These are phyloP conservation scores for Eupeodes corollae DNA, from an alignment of 1,140 invertebrate genomes.

Conservation along the genomic window DNA sequence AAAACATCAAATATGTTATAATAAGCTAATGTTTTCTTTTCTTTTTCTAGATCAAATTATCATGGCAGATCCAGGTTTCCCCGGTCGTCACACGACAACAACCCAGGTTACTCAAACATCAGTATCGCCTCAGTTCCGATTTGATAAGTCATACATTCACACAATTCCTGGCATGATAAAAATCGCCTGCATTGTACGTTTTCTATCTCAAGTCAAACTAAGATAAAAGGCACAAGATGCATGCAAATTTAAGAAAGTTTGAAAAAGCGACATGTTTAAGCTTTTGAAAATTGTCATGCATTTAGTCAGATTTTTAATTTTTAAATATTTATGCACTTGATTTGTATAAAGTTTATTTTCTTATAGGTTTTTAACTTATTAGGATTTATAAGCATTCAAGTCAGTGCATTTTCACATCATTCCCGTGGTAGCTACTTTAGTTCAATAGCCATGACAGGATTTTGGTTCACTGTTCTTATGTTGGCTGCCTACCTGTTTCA, in stretches of 20 bases:
- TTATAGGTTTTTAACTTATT: constrained; percentile 63
- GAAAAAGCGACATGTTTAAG: too few species aligned
- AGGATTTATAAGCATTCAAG: constrained; percentile 71
- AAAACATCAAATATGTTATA: too few species aligned
- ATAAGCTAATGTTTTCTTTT: too few species aligned
- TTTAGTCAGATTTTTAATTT: too few species aligned
- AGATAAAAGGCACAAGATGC: too few species aligned
- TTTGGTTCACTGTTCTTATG: constrained; percentile 72
- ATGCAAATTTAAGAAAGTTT: too few species aligned
- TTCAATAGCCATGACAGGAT: constrained; percentile 72
- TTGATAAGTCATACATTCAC: constrained; percentile 57
- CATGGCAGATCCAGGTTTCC: constrained; percentile 56
- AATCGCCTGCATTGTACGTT: constrained; percentile 64
- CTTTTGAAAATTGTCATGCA: too few species aligned
- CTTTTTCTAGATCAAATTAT: constrained; percentile 7
- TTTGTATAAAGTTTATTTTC: constrained; percentile 18
- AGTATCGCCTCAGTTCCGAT: constrained; percentile 56
- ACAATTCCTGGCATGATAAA: constrained; percentile 68
- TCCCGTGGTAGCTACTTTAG: constrained; percentile 58
- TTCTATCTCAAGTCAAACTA: neutral
- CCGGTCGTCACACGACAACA: constrained; percentile 54
- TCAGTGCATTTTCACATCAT: constrained; percentile 42
- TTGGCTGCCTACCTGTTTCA: constrained; percentile 76
- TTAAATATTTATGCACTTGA: too few species aligned
- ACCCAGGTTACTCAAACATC: constrained; percentile 54